A percentile compares a stretch with the other conserved stretches of the same genome.
phyloP scores from a whole-genome alignment of 2,797 vertebrate genomes.

The Macropodus opercularis region DNA sequence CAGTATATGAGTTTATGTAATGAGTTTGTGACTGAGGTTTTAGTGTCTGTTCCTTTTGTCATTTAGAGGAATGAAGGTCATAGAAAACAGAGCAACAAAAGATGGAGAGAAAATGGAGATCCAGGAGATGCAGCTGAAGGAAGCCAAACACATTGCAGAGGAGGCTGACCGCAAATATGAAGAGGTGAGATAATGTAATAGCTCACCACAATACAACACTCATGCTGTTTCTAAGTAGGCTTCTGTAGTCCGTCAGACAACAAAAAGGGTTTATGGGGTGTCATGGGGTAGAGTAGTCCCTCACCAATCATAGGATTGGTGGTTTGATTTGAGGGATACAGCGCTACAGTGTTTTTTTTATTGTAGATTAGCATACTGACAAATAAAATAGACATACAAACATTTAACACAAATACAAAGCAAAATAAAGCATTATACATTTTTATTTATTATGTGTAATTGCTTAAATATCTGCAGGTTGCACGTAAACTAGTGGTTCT shows the following conservation, averaged over 20 bases:
- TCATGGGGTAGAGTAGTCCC: too few species aligned
- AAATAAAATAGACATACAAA: too few species aligned
- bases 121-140: constrained; percentile 98
- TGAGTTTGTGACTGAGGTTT: not conserved
- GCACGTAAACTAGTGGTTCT: constrained; percentile 96
- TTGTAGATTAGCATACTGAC: too few species aligned
- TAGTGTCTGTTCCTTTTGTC: not conserved
- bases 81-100: constrained; percentile 94
- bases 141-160: constrained; percentile 97
- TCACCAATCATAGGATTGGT: too few species aligned
- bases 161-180: constrained; percentile 98
- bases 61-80: constrained; percentile 97
- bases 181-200: constrained; percentile 83
- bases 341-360: too few species aligned
- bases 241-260: too few species aligned
- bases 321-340: too few species aligned
- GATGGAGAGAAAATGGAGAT: constrained; percentile 99
- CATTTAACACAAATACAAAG: too few species aligned
- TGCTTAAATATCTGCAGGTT: constrained; percentile 83
- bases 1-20: not conserved
- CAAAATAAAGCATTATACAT: too few species aligned
- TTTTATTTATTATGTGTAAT: too few species aligned
- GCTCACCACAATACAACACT: too few species aligned
- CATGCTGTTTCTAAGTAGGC: not conserved
- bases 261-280: too few species aligned